Evolutionary conservation across 2,113 vertebrate species (phyloP).

Genomic region (Mustela nigripes): DNA sequence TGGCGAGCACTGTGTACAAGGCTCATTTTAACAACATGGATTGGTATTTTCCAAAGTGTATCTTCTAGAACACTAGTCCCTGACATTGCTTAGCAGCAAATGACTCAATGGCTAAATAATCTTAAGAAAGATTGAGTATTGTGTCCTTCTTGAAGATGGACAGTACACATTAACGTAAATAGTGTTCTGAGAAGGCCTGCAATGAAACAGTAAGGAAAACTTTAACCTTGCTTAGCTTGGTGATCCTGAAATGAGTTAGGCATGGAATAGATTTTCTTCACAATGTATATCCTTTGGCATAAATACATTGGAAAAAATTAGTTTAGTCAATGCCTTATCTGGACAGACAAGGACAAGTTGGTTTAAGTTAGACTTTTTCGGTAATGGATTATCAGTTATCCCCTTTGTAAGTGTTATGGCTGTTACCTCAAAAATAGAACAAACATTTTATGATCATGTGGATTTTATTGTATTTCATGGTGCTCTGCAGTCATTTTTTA

Average conservation of each 20-base stretch:
- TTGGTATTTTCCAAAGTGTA: neutral
- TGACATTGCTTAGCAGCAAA: neutral
- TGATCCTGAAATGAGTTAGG: neutral
- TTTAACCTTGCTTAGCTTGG: neutral
- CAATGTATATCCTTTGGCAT: neutral
- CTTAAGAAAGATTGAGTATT: neutral
- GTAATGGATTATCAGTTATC: neutral
- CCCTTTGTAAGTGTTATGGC: neutral
- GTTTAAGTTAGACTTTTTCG: neutral
- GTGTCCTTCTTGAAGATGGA: neutral
- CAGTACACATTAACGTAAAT: neutral
- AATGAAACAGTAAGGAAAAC: neutral
- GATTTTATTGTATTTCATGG: constrained; percentile 15
- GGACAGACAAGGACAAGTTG: neutral
- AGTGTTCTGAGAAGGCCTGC: neutral
- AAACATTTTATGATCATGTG: neutral
- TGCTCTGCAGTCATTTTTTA: neutral
- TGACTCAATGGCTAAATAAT: neutral
- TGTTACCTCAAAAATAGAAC: neutral
- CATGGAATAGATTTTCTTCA: neutral
- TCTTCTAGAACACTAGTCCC: neutral
- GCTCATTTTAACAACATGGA: neutral
- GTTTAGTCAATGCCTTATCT: neutral
- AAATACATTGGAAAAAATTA: neutral
- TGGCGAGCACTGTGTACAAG: neutral